These are phyloP conservation scores for Lasioglossum leucozonium DNA, from an alignment of 2,888 invertebrate genomes.

Conservation along the genomic window DNA sequence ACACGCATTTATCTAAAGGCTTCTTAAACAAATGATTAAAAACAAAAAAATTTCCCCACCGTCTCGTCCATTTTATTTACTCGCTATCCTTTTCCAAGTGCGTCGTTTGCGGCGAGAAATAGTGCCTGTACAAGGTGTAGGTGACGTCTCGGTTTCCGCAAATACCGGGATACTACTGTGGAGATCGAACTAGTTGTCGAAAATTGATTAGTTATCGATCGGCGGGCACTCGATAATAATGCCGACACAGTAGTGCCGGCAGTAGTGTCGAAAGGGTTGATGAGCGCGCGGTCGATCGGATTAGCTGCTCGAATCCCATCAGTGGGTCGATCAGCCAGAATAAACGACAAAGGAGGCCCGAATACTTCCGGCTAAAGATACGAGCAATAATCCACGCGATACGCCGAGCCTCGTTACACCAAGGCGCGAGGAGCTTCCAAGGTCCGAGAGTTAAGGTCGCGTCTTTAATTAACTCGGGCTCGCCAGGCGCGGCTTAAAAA, in stretches of 20 bases:
- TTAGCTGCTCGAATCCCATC: constrained; percentile 62
- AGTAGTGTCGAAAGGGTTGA: constrained; percentile 57
- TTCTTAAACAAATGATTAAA: too few species aligned
- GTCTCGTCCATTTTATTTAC: too few species aligned
- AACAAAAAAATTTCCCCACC: too few species aligned
- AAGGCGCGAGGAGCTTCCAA: constrained; percentile 33
- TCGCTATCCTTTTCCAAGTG: too few species aligned
- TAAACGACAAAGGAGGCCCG: constrained; percentile 60
- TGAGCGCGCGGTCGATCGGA: constrained; percentile 69
- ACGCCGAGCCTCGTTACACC: constrained; percentile 21
- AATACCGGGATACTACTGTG: background rate
- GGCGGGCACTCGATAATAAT: background rate
- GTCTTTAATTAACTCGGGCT: constrained; percentile 52
- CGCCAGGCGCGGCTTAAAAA: constrained; percentile 46
- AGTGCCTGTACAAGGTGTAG: too few species aligned
- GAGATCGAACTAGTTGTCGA: background rate
- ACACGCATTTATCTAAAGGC: too few species aligned
- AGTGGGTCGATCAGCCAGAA: constrained; percentile 66
- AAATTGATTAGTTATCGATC: constrained; percentile 1
- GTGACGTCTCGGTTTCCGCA: background rate
- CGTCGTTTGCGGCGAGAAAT: too few species aligned
- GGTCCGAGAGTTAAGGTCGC: constrained; percentile 49
- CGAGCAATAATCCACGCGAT: background rate
- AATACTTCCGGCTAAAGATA: constrained; percentile 49
- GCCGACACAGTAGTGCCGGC: background rate